phyloP scores from a whole-genome alignment of 2,888 invertebrate genomes.

The Drosophila sordidula region DNA sequence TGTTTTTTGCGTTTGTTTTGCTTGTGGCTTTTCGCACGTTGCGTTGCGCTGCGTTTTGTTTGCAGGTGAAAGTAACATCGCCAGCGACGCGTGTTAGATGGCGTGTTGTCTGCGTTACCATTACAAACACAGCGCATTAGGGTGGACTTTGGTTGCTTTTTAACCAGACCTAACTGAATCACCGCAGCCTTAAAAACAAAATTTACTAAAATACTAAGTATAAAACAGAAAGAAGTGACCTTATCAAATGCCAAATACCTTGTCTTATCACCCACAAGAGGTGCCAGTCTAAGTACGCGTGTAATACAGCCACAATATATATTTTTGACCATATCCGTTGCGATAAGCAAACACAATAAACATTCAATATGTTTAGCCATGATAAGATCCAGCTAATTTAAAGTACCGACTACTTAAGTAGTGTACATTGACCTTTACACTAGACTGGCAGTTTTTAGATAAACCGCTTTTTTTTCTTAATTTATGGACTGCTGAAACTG shows the following conservation, averaged over 20 bases:
- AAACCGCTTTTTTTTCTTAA: conserved; percentile 2
- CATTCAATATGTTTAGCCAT: conserved; percentile 12
- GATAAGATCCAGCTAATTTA: conserved; percentile 24
- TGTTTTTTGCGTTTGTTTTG: conserved; percentile 55
- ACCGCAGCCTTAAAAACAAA: neutral
- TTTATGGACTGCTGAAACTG: conserved; percentile 7
- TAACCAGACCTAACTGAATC: conserved; percentile 1
- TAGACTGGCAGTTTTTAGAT: conserved; percentile 22
- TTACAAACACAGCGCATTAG: conserved; percentile 5
- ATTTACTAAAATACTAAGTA: neutral
- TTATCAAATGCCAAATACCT: conserved; percentile 1
- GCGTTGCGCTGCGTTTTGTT: conserved; percentile 38
- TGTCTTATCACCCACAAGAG: conserved; percentile 32
- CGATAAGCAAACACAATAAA: conserved; percentile 37
- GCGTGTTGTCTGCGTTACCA: conserved; percentile 55
- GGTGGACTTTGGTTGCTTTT: conserved; percentile 12
- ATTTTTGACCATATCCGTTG: conserved; percentile 37
- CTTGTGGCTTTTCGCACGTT: conserved; percentile 42
- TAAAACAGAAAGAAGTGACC: neutral
- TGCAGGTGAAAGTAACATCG: conserved; percentile 70
- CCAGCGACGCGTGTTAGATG: conserved; percentile 62
- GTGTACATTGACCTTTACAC: conserved; percentile 70
- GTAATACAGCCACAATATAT: conserved; percentile 5
- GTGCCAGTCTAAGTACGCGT: conserved; percentile 10
- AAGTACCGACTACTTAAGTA: neutral